phyloP scores from a whole-genome alignment of 2,113 vertebrate species.

The Pitta sordida region DNA sequence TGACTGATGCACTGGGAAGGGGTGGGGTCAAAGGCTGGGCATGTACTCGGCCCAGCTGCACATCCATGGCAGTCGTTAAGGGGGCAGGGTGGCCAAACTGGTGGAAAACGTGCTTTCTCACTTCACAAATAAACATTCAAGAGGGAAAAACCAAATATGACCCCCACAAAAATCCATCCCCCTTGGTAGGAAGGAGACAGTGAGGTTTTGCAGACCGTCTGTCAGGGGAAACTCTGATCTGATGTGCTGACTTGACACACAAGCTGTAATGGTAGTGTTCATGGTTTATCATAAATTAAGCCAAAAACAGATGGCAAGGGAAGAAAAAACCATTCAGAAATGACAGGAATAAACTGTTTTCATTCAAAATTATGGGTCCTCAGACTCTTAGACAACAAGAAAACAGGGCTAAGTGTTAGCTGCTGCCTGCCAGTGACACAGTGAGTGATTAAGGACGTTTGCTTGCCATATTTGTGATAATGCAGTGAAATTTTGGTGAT shows the following conservation, averaged over 20 bases:
- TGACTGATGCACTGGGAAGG: neutral
- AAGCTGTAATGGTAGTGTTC: neutral
- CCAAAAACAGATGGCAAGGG: neutral
- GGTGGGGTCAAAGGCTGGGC: neutral
- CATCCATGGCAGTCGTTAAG: fast-evolving
- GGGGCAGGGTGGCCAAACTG: neutral
- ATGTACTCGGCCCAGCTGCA: neutral
- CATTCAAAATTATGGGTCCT: neutral
- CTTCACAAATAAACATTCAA: neutral
- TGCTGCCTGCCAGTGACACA: neutral
- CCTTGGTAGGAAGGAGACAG: fast-evolving
- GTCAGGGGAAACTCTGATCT: neutral
- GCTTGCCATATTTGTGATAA: neutral
- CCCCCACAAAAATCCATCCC: neutral
- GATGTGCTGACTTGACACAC: neutral
- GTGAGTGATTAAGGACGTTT: neutral
- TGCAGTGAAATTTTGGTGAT: neutral
- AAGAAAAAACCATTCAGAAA: neutral
- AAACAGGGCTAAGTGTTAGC: neutral
- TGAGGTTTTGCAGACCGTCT: neutral
- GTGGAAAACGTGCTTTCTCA: neutral
- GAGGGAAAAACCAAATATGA: neutral
- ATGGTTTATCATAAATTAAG: neutral
- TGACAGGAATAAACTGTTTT: neutral
- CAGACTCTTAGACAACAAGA: neutral